Evolutionary conservation across 1,140 invertebrate species (phyloP), one percentile per base, ranked within the genome.

Genomic region (Temnothorax longispinosus): DNA sequence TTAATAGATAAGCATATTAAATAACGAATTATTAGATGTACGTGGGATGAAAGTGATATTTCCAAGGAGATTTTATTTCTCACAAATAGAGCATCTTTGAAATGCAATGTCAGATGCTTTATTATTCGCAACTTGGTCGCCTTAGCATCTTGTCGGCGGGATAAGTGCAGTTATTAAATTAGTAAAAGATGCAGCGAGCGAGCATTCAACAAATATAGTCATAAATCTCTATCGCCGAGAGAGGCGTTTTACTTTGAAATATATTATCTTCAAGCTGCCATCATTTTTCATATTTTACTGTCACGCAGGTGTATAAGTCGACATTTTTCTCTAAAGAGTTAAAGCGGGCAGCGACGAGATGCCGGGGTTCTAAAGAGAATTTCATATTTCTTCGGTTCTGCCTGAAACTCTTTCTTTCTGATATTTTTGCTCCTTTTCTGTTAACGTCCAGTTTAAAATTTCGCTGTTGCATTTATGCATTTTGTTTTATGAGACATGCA

Each of bases 211-310:
- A 47, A 47, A 58, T 82, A 21, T 7, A 60, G 21, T 82, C 67
- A 47, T 74, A 58, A 74, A 82, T 82, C 54, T 74, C 18, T 74
- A 74, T 74, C 67, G 8, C 35, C 41, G 54, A 58, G 78, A 56
- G 65, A 54, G 13, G 27, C 27, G 27, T 41, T 47, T 41, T 47
- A 47, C 3, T 13, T 60, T 13, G 52, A 60, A 74, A 82, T 74
- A 74, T 74, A 82, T 71, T 58, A 72, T 35, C 69, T 74, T 54
- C 35, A 47, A 27, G 21, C 62, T 11, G 35, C 64, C 18, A 47
- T 3, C 65, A 74, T 74, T 74, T 82, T 74, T 82, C 67, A 74
- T 82, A 82, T 82, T 82, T 82, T 82, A 13, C 18, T 18, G 27
- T 72, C 52, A 56, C 5, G 13, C 11, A 35, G 38, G 38, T 41